phyloP scores from a whole-genome alignment of 2,888 invertebrate species.

The Hyalella azteca region DNA sequence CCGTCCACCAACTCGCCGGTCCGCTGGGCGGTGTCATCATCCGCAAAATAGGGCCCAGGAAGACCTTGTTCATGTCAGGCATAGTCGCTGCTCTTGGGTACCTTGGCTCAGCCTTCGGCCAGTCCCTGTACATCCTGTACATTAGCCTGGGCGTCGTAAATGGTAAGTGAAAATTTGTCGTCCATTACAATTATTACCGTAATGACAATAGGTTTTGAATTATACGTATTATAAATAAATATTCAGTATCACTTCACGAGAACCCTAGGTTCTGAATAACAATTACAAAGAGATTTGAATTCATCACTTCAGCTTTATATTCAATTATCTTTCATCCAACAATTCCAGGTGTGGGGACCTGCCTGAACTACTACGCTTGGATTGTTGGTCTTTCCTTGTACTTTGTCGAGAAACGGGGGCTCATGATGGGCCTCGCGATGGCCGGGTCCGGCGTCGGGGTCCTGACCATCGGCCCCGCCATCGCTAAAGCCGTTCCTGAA shows the following conservation, averaged over 20 bases:
- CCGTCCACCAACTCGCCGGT: slow-evolving; percentile 62
- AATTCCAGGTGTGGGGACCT: slow-evolving; percentile 59
- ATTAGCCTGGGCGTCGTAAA: slow-evolving; percentile 67
- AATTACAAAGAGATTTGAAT: no score
- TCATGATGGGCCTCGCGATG: slow-evolving; percentile 59
- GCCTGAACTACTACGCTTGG: slow-evolving; percentile 59
- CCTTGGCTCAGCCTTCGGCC: slow-evolving; percentile 65
- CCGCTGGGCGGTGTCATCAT: slow-evolving; percentile 67
- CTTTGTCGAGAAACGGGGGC: slow-evolving; percentile 58
- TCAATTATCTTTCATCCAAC: no score
- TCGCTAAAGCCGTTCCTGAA: slow-evolving; percentile 52
- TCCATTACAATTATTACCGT: no score
- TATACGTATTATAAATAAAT: no score
- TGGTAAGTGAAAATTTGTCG: no score
- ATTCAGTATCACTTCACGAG: no score
- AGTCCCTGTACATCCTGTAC: slow-evolving; percentile 65
- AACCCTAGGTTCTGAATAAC: no score
- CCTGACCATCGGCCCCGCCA: slow-evolving; percentile 58
- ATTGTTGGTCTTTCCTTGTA: slow-evolving; percentile 58
- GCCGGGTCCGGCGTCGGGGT: slow-evolving; percentile 59
- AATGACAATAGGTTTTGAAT: no score
- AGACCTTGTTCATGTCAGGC: slow-evolving; percentile 66
- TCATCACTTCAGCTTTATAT: no score
- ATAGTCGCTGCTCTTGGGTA: slow-evolving; percentile 66
- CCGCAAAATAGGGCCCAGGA: slow-evolving; percentile 67